phyloP scores from a whole-genome alignment of 2,113 vertebrate genomes.

The Cyphomyrus plagiostoma region DNA sequence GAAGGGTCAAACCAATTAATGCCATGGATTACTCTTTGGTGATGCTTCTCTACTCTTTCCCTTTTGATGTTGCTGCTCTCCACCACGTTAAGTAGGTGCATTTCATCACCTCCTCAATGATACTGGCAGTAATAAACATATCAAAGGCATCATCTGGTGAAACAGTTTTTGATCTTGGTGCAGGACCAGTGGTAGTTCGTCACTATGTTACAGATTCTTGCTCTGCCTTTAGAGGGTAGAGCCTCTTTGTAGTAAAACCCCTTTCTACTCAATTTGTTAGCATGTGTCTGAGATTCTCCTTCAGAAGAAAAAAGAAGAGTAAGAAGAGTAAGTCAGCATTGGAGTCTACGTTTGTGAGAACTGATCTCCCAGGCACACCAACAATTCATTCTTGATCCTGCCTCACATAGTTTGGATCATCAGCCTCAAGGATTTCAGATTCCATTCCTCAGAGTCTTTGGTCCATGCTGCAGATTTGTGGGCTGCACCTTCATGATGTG shows the following conservation, averaged over 20 bases:
- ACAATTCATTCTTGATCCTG: not conserved
- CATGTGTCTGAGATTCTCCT: not conserved
- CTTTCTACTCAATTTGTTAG: not conserved
- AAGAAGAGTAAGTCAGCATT: not conserved
- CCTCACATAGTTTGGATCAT: not conserved
- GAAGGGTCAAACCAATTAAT: not conserved
- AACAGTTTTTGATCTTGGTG: not conserved
- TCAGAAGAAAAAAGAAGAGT: not conserved
- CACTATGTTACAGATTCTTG: not conserved
- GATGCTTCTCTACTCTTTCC: not conserved
- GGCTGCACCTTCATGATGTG: not conserved
- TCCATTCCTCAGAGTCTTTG: not conserved
- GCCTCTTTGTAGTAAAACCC: not conserved
- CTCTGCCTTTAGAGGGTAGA: not conserved
- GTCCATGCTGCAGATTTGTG: not conserved
- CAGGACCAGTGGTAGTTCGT: not conserved
- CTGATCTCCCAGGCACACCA: not conserved
- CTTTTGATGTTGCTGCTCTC: not conserved
- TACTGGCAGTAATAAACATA: not conserved
- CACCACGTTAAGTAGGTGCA: not conserved
- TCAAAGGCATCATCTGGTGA: not conserved
- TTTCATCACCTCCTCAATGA: not conserved
- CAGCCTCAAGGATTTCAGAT: not conserved
- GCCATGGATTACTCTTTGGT: not conserved
- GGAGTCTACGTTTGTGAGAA: not conserved